Evolutionary conservation across 2,113 vertebrate species (phyloP).

Genomic region (Cyphomyrus plagiostoma): DNA sequence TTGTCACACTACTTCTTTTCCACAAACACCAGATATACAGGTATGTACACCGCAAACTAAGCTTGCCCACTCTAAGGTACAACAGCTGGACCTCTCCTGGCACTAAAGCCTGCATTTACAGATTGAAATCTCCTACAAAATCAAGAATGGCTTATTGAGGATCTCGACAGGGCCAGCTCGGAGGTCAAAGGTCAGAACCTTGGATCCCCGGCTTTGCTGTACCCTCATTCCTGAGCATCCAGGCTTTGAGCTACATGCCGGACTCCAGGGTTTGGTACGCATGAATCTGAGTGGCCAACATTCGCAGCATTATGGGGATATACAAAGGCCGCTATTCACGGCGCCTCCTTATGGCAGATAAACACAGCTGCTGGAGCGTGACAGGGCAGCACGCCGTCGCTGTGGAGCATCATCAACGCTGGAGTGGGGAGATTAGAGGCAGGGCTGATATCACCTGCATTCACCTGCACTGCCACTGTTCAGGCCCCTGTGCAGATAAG

Average conservation of each 20-base stretch:
- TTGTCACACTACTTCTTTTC: neutral
- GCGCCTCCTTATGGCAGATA: constrained; percentile 5
- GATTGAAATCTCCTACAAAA: neutral
- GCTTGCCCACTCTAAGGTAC: neutral
- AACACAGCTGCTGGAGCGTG: neutral
- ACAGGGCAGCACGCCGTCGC: constrained; percentile 11
- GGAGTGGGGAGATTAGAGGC: constrained; percentile 14
- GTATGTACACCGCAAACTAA: too few species aligned
- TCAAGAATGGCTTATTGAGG: neutral
- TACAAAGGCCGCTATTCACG: neutral
- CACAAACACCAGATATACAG: neutral
- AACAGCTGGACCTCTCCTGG: neutral
- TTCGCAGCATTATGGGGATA: constrained; percentile 19
- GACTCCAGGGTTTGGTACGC: constrained; percentile 22
- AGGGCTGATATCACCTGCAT: constrained; percentile 11
- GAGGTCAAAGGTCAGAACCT: neutral
- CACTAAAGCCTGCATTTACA: neutral
- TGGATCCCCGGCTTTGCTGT: neutral
- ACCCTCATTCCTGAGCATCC: neutral
- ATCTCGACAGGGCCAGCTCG: neutral
- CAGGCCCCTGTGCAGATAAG: constrained; percentile 5
- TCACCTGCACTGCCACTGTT: constrained; percentile 10
- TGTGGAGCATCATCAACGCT: neutral
- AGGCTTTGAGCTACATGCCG: neutral
- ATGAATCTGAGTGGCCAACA: constrained; percentile 29